Percentiles rank a stretch among this genome's conserved stretches.
These are phyloP conservation scores for Lerema accius DNA, from an alignment of 1,140 invertebrate genomes.

Conservation along the genomic window DNA sequence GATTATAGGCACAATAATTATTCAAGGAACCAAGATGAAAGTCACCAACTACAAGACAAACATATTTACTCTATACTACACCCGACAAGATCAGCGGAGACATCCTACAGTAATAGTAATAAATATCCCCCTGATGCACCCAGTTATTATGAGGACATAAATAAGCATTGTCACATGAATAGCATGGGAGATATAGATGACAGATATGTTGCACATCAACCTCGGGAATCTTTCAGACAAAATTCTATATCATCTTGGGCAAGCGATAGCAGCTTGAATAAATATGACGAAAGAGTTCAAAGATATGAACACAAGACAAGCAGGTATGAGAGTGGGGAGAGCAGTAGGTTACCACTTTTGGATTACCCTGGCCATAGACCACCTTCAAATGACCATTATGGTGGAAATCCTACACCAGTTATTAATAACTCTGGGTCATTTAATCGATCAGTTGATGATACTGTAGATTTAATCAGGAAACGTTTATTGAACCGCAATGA, in stretches of 20 bases:
- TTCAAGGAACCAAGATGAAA: conserved; percentile 40
- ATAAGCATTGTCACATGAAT: conserved; percentile 47
- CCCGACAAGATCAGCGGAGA: conserved; percentile 27
- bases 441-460: conserved; percentile 70
- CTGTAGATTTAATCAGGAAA: conserved; percentile 72
- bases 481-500: conserved; percentile 61
- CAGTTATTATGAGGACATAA: conserved; percentile 43
- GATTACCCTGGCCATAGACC: conserved; percentile 69
- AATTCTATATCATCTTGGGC: conserved; percentile 45
- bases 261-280: conserved; percentile 26
- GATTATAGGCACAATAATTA: conserved; percentile 39
- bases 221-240: conserved; percentile 32
- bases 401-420: conserved; percentile 52
- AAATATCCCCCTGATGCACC: conserved; percentile 37
- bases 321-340: conserved; percentile 46
- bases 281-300: conserved; percentile 32
- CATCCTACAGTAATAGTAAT: conserved; percentile 30
- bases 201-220: conserved; percentile 46
- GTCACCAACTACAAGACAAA: conserved; percentile 40
- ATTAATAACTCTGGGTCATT: conserved; percentile 67
- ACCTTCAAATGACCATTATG: conserved; percentile 74
- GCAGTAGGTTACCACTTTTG: conserved; percentile 42
- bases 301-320: conserved; percentile 36
- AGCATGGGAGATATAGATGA: conserved; percentile 69
- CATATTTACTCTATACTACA: conserved; percentile 39